Evolutionary conservation across 2,113 vertebrate genomes (phyloP).

Genomic region (Pseudorasbora parva): DNA sequence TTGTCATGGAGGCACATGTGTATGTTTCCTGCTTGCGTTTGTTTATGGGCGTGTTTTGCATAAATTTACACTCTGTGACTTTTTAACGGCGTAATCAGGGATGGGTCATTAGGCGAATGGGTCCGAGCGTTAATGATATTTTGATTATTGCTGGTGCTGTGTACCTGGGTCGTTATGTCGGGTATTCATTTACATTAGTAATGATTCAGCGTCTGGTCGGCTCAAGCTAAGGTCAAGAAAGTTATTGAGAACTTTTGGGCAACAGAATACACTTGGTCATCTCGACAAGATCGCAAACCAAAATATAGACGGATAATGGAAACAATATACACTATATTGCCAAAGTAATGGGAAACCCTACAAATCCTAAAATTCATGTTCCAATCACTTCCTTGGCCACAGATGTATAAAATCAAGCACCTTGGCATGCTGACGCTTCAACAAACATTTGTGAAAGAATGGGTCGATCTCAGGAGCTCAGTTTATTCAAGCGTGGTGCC

Average conservation of each 20-base stretch:
- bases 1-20: neutral
- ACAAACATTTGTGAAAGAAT: too few species aligned
- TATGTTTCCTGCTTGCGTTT: neutral
- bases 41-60: conserved; percentile 38
- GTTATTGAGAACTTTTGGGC: neutral
- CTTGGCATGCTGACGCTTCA: too few species aligned
- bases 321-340: too few species aligned
- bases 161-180: conserved; percentile 49
- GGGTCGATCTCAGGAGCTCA: too few species aligned
- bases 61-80: conserved; percentile 3
- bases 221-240: conserved; percentile 35
- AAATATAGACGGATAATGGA: neutral
- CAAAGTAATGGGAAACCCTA: too few species aligned
- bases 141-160: conserved; percentile 54
- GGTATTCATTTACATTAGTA: conserved; percentile 49
- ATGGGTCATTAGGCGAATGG: conserved; percentile 52
- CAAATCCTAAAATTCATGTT: too few species aligned
- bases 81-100: conserved; percentile 54
- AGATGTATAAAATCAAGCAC: too few species aligned
- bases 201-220: conserved; percentile 39
- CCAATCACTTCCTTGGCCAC: too few species aligned
- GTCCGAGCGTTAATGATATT: conserved; percentile 50
- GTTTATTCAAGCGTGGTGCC: too few species aligned
- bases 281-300: neutral
- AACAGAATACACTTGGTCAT: neutral